Evolutionary conservation across 2,797 vertebrate genomes (phyloP).

Genomic region (Erethizon dorsatum): DNA sequence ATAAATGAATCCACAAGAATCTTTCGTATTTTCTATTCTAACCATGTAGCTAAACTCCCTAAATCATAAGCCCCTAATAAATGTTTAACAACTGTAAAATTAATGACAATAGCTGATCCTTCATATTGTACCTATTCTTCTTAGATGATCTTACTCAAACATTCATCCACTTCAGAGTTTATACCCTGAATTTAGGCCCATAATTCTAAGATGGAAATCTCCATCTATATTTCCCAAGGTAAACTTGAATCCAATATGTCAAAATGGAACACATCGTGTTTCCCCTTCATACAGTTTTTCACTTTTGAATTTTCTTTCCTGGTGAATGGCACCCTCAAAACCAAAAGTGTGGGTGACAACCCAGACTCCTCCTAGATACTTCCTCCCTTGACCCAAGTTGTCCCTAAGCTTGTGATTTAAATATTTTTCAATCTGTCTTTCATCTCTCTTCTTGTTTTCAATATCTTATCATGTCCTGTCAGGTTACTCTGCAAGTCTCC

Average conservation of each 20-base stretch:
- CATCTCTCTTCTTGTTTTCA: neutral
- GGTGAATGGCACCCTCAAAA: neutral
- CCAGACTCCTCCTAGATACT: neutral
- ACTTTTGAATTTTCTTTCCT: conserved; percentile 22
- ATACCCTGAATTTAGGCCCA: neutral
- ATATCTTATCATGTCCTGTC: neutral
- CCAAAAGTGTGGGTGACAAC: neutral
- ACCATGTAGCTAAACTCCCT: neutral
- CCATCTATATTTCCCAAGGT: conserved; percentile 8
- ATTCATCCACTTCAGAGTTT: neutral
- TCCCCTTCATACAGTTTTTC: neutral
- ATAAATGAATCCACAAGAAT: neutral
- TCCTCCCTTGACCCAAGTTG: neutral
- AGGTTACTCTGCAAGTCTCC: neutral
- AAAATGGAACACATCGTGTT: neutral
- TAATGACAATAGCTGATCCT: neutral
- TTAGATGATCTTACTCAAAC: conserved; percentile 4
- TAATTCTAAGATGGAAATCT: conserved; percentile 22
- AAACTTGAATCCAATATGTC: neutral
- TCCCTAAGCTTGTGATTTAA: neutral
- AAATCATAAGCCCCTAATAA: neutral
- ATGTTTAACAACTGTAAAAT: neutral
- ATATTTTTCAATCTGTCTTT: neutral
- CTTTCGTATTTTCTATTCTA: neutral
- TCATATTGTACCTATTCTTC: conserved; percentile 19